Base-by-base conservation (phyloP, 2,888 invertebrate species). In the Platycheirus albimanus region DNA sequence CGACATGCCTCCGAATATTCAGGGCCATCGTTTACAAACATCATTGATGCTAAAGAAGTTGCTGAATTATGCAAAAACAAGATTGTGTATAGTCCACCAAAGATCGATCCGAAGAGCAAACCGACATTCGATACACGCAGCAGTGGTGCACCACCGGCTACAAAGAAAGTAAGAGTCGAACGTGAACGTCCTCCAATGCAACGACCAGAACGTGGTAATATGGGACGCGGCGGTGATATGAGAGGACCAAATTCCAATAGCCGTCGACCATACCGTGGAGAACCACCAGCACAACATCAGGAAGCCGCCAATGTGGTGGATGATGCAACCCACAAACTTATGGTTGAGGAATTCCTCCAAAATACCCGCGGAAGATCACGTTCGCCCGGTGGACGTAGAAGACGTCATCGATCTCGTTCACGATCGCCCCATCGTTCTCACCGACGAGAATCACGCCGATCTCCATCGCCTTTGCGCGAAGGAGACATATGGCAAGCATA, bases 1-100 rank as follows among this genome's bases (percentile, higher is more conserved):
- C 91, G 91, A 71, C 96, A 96, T 90, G 94, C 94, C 87, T 91
- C 92, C 1, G 94, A 95, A 87, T 90, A 89, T 24, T 88, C 90
- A 0, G 94, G 93, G 0, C 89, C 90, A 6, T 92, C 93, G 0
- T 94, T 94, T 86, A 91, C 91, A 33, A 91, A 93, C 84, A 87
- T 92, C 15, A 87, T 93, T 5, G 90, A 91, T 67, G 89, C 91
- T 51, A 91, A 91, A 11, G 91, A 89, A 54, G 84, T 90, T 1
- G 88, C 89, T 88, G 85, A 88, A 87, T 80, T 88, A 13, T 86
- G 88, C 7, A 81, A 85, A 36, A 87, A 87, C 28, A 86, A 85
- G 11, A 85, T 85, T 3, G 81, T 61, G 1, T 83, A 85, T 36
- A 52, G 56, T 11, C 81, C 86, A 10, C 51, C 67, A 7, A 47